These are phyloP conservation scores for Drosophila equinoxialis DNA, from an alignment of 1,140 invertebrate species.

Conservation along the genomic window DNA sequence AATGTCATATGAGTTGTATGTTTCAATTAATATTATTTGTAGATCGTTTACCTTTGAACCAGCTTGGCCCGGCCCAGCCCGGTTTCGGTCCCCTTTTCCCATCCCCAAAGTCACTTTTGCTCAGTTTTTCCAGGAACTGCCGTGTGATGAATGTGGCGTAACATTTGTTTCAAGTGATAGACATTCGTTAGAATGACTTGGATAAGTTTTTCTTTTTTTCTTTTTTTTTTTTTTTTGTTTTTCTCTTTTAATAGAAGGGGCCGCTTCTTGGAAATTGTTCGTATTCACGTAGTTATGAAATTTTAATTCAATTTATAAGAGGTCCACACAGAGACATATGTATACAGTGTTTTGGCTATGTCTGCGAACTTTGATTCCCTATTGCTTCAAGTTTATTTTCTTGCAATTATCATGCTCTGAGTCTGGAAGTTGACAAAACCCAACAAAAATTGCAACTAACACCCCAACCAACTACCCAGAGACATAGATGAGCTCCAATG, in stretches of 20 bases:
- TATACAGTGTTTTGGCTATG: constrained; percentile 22
- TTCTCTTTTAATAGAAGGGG: background rate
- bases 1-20: constrained; percentile 75
- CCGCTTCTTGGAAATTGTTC: constrained; percentile 26
- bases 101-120: background rate
- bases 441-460: background rate
- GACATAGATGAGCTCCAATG: constrained; percentile 32
- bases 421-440: constrained; percentile 44
- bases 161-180: constrained; percentile 60
- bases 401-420: constrained; percentile 55
- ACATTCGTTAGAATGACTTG: constrained; percentile 45
- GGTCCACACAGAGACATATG: background rate
- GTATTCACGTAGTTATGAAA: constrained; percentile 43
- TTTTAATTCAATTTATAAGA: constrained; percentile 53
- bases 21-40: constrained; percentile 78
- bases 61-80: background rate
- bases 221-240: constrained; percentile 12
- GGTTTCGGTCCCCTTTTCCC: no score
- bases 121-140: constrained; percentile 52
- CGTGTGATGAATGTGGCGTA: constrained; percentile 68
- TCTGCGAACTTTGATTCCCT: constrained; percentile 71
- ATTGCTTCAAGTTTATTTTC: constrained; percentile 68
- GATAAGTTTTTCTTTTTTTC: constrained; percentile 9
- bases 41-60: constrained; percentile 43
- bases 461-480: background rate